Base-by-base conservation (phyloP, 2,113 vertebrate species). In the Copsychus sechellarum region DNA sequence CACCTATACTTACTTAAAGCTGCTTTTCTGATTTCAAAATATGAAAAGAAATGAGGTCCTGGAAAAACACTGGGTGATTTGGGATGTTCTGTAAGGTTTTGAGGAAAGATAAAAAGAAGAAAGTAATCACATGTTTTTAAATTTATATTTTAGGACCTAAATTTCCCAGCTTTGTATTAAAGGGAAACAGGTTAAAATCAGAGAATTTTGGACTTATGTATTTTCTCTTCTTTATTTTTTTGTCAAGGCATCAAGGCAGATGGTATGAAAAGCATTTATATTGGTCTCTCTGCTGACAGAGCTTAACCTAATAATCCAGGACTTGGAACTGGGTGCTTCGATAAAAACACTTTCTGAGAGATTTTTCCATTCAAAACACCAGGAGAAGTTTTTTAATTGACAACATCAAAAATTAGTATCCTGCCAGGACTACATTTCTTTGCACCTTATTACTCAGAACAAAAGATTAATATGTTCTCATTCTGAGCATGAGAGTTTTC, bases 361-460 rank as follows among this genome's bases (percentile, higher is more conserved):
- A 96, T 97, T 98, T 96, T 98, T 98, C 97, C 96, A 97, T 98
- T 97, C 94, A 97, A 96, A 96, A 86, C 86, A 97, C 92, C 95
- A 96, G 97, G 90, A 98, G 94, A 98, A 97, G 92, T 96, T 98
- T 98, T 92, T 98, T 97, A 98, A 97, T 97, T 97, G 97, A 98
- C 97, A 97, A 94, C 96, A 96, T 97, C 96, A 98, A 93, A 98
- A 98, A 98, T 97, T 96, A 98, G 97, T 94, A 81, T 96, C 76
- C 93, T 97, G 94, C 92, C 92, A 98, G 92, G 95, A 94, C 83
- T 92, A 43, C 81, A 79, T 92, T 96, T 94, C 91, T 96, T 81
- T 95, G 80, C 84, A 97, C 70, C 93, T 95, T 94, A 87, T 94
- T 96, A 93, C 81, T 81, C 74, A 88, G 94, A 96, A 95, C 83